Percentiles rank a stretch among this genome's conserved stretches.
Evolutionary conservation across 1,140 invertebrate genomes (phyloP).

Genomic region (Potamilus streckersoni): DNA sequence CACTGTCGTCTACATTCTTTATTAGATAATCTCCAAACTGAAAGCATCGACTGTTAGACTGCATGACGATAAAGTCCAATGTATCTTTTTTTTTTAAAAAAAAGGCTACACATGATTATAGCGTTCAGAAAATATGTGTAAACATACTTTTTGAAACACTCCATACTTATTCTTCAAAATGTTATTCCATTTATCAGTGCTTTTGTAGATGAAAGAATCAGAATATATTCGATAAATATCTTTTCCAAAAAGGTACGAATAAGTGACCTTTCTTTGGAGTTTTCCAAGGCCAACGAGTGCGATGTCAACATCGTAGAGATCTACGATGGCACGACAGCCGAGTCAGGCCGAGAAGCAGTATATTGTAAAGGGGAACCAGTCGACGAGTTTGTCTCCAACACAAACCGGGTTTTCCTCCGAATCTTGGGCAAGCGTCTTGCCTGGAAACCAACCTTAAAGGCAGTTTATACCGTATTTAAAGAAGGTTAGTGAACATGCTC

Average conservation of each 20-base stretch:
- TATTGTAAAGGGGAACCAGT: constrained; percentile 23
- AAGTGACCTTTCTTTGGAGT: constrained; percentile 18
- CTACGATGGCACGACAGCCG: constrained; percentile 17
- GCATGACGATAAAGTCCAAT: no score
- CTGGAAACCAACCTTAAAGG: constrained; percentile 25
- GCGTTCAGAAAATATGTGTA: no score
- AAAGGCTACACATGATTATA: no score
- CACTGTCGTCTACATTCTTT: no score
- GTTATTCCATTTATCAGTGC: no score
- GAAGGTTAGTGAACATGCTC: no score
- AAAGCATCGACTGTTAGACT: no score
- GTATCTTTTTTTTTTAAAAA: no score
- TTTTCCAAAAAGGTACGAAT: constrained; percentile 13
- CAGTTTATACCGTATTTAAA: constrained; percentile 7
- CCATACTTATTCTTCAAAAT: no score
- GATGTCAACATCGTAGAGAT: constrained; percentile 23
- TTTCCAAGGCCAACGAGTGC: constrained; percentile 18
- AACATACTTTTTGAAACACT: no score
- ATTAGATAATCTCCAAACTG: no score
- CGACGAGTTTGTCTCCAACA: constrained; percentile 15
- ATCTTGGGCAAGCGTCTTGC: constrained; percentile 20
- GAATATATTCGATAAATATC: neutral
- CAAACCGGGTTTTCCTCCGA: constrained; percentile 19
- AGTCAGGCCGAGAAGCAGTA: constrained; percentile 14
- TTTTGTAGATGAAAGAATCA: no score